Evolutionary conservation across 2,888 invertebrate genomes (phyloP), one percentile per base, ranked within the genome.

Genomic region (Lithophane socia): DNA sequence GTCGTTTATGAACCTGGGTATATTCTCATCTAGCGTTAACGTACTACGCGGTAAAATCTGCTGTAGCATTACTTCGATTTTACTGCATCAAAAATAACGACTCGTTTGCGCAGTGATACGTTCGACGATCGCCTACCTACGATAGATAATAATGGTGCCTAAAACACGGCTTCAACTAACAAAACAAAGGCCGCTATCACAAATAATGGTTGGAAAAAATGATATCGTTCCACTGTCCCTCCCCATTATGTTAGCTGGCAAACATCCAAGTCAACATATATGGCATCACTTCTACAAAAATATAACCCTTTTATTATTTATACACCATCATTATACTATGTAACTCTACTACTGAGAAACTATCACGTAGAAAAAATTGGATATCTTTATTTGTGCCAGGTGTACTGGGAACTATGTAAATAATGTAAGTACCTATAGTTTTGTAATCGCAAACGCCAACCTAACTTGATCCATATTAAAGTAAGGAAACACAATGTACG

Each of bases 261-360:
- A 83, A 44, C 18, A 24, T 83, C 79, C 79, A 79, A 79, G 56
- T 83, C 61, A 83, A 77, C 63, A 77, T n/a, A 42, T 42, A 76
- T 83, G 52, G 77, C 77, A 67, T 83, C 37, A 79, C 42, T 44
- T 61, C 21, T 83, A 64, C 29, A 56, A n/a, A 63, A 63, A 77
- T 10, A 24, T 58, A 64, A 63, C 67, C 16, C 56, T 79, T 77
- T 77, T 83, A 66, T 82, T 56, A 66, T 82, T 56, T 66, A 67
- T 79, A 21, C 56, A 52, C 66, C 56, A 56, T 67, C 47, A 77
- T 56, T 67, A 81, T n/a, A 52, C 16, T 44, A 7, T 49, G 13
- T 37, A 21, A 29, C 5, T 54, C 24, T n/a, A 44, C 5, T 37
- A 9, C 44, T 82, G 9, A 64, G 44, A n/a, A 18, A 80, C 9